Evolutionary conservation across 2,888 invertebrate species (phyloP).

Genomic region (Agelastica alni): DNA sequence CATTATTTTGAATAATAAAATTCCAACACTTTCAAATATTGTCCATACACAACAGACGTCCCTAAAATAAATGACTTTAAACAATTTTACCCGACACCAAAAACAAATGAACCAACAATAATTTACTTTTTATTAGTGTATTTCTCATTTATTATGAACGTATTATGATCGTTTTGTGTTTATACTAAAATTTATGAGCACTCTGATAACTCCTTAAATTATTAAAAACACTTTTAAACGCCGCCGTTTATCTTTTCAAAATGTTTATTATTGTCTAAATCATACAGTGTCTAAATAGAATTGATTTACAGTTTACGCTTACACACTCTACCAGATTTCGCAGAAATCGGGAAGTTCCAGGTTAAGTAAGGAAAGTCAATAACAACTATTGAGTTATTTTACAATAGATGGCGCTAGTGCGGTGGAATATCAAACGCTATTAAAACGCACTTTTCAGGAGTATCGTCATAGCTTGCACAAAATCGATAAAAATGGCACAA

Average conservation of each 20-base stretch:
- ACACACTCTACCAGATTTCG: not conserved
- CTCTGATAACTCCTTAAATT: not conserved
- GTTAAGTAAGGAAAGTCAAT: slow-evolving; percentile 1
- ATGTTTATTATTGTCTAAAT: not conserved
- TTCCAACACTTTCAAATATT: too few species aligned
- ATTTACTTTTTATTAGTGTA: not conserved
- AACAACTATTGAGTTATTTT: not conserved
- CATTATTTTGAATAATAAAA: too few species aligned
- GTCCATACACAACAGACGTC: too few species aligned
- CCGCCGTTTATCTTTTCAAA: slow-evolving; percentile 1
- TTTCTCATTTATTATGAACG: slow-evolving; percentile 1
- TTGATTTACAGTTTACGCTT: not conserved
- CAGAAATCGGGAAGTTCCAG: not conserved
- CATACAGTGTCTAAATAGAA: slow-evolving; percentile 1
- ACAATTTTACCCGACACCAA: not conserved
- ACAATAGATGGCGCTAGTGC: not conserved
- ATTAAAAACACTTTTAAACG: not conserved
- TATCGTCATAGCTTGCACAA: too few species aligned
- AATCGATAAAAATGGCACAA: too few species aligned
- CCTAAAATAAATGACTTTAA: too few species aligned
- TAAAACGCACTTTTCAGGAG: too few species aligned
- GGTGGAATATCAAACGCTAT: too few species aligned
- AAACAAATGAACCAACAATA: not conserved
- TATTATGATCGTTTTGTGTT: slow-evolving; percentile 3
- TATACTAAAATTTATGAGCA: slow-evolving; percentile 7